phyloP scores from a whole-genome alignment of 2,888 invertebrate species.

The Venusia cambrica region DNA sequence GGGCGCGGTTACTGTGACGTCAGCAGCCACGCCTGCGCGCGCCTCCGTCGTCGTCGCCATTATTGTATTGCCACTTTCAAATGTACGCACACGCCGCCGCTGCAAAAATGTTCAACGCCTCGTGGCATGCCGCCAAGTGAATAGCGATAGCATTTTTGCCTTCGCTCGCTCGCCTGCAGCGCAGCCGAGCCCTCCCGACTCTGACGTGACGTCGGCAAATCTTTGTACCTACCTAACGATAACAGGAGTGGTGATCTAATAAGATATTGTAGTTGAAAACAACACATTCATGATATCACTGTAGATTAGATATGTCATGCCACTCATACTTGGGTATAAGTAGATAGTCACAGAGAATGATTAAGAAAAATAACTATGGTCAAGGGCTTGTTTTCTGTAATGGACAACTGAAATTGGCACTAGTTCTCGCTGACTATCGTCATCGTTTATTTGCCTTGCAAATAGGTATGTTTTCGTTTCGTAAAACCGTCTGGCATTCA shows the following conservation, averaged over 20 bases:
- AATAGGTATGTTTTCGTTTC: too few species aligned
- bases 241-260: too few species aligned
- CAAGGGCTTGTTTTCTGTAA: constrained; percentile 41
- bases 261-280: too few species aligned
- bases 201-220: constrained; percentile 32
- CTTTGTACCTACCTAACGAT: constrained; percentile 24
- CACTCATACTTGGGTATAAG: too few species aligned
- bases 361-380: constrained; percentile 40
- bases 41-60: constrained; percentile 66
- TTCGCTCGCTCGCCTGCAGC: constrained; percentile 1
- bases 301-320: constrained; percentile 15
- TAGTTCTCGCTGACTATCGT: constrained; percentile 27
- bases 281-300: too few species aligned
- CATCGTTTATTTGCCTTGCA: constrained; percentile 20
- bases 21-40: constrained; percentile 79
- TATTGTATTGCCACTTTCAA: constrained; percentile 57
- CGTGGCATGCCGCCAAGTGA: constrained; percentile 11
- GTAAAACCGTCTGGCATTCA: constrained; percentile 15
- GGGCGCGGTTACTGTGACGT: constrained; percentile 60
- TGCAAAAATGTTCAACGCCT: constrained; percentile 43
- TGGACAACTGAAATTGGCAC: constrained; percentile 31
- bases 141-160: constrained; percentile 39
- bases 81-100: constrained; percentile 37
- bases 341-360: too few species aligned
- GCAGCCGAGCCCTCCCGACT: constrained; percentile 42